phyloP scores from a whole-genome alignment of 2,888 invertebrate species.

The Drosophila tanythrix region DNA sequence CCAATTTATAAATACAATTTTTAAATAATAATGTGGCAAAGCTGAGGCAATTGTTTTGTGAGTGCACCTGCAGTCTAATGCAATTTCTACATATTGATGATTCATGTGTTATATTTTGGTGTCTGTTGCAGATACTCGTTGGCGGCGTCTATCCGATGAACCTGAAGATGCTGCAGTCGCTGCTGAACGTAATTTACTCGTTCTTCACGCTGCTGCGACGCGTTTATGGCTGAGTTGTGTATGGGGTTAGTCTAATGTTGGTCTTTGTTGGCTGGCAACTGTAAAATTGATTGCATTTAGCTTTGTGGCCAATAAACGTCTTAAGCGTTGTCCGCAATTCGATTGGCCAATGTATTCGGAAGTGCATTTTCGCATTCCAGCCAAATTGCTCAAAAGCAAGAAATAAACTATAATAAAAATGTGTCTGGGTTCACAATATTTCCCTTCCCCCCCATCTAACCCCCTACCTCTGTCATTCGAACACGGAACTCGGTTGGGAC shows the following conservation, averaged over 20 bases:
- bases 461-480: neutral
- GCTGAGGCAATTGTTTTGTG: neutral
- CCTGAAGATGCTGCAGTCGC: slow-evolving; percentile 76
- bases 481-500: slow-evolving; percentile 8
- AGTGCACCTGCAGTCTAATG: neutral
- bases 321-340: slow-evolving; percentile 43
- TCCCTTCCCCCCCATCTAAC: neutral
- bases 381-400: slow-evolving; percentile 19
- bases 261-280: slow-evolving; percentile 32
- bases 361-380: slow-evolving; percentile 42
- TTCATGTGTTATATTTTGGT: slow-evolving; percentile 19
- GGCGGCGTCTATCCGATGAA: slow-evolving; percentile 81
- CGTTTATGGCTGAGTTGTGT: slow-evolving; percentile 73
- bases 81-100: slow-evolving; percentile 5
- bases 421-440: slow-evolving; percentile 45
- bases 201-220: slow-evolving; percentile 78
- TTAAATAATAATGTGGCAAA: neutral
- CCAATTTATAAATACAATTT: neutral
- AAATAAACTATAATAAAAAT: slow-evolving; percentile 79
- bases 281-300: slow-evolving; percentile 75
- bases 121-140: slow-evolving; percentile 69
- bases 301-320: slow-evolving; percentile 66
- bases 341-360: slow-evolving; percentile 44
- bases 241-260: slow-evolving; percentile 10
- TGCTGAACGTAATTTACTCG: slow-evolving; percentile 78